These are phyloP conservation scores for Oxyura jamaicensis DNA, from an alignment of 2,113 vertebrate genomes.

Conservation along the genomic window DNA sequence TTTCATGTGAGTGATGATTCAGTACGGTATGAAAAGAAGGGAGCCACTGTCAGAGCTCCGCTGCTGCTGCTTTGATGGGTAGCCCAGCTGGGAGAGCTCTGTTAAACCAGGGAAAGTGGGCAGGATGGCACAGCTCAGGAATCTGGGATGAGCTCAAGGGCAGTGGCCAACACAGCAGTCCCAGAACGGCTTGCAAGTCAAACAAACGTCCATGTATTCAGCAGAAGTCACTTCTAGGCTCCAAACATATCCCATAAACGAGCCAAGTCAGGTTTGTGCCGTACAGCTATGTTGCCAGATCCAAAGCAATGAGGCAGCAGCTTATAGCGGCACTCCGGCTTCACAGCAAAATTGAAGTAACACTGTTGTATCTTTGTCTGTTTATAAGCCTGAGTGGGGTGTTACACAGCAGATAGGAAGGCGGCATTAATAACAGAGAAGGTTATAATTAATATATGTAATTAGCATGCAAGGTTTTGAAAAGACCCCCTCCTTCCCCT, in stretches of 20 bases:
- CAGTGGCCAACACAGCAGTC: background rate
- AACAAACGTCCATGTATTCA: background rate
- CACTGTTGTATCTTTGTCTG: background rate
- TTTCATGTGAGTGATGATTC: background rate
- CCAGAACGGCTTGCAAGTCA: background rate
- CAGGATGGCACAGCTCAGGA: background rate
- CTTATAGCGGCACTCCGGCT: background rate
- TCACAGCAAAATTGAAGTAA: background rate
- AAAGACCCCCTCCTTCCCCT: background rate
- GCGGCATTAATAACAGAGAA: background rate
- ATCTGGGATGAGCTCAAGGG: background rate
- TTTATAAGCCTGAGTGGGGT: background rate
- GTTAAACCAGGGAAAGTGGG: background rate
- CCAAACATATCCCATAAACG: background rate
- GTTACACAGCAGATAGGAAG: background rate
- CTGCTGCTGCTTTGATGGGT: background rate
- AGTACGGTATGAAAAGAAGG: background rate
- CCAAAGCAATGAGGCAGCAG: background rate
- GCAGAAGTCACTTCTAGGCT: background rate
- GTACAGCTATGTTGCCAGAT: background rate
- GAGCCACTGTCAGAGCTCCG: background rate
- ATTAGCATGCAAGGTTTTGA: background rate
- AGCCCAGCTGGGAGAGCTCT: background rate
- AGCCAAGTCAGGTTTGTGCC: background rate
- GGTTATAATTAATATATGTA: background rate